A percentile compares a stretch with the other conserved stretches of the same genome.
These are phyloP conservation scores for Pteria penguin DNA, from an alignment of 2,888 invertebrate species.

Conservation along the genomic window DNA sequence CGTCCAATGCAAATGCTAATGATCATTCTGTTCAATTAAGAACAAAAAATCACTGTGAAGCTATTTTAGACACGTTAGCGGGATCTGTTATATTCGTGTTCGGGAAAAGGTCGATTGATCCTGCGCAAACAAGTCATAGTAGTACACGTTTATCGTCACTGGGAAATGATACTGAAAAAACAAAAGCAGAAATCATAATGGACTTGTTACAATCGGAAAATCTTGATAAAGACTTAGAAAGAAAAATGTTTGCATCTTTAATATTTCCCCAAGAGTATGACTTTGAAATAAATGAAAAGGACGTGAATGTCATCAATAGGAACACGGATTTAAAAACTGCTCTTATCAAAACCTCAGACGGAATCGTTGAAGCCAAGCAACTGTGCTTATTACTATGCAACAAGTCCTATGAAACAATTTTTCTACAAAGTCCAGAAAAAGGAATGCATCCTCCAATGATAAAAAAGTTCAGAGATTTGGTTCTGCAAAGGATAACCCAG, in stretches of 20 bases:
- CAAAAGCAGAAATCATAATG: not conserved
- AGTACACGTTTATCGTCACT: no score
- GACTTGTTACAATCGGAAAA: no score
- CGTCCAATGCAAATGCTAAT: no score
- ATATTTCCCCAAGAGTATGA: not conserved
- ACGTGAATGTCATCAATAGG: not conserved
- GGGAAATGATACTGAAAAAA: no score
- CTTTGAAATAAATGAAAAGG: not conserved
- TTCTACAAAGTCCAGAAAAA: not conserved
- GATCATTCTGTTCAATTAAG: no score
- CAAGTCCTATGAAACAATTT: not conserved
- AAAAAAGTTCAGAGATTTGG: not conserved
- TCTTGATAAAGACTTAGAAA: not conserved
- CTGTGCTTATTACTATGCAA: not conserved
- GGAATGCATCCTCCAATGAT: not conserved
- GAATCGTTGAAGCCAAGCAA: not conserved
- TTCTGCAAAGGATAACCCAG: not conserved
- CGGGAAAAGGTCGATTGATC: no score
- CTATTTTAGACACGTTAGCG: no score
- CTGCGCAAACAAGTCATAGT: no score
- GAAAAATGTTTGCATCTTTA: not conserved
- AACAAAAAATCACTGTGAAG: no score
- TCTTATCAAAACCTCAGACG: not conserved
- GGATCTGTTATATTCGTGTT: no score
- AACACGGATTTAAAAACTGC: not conserved